Evolutionary conservation across 2,888 invertebrate species (phyloP).

Genomic region (Phortica magna): DNA sequence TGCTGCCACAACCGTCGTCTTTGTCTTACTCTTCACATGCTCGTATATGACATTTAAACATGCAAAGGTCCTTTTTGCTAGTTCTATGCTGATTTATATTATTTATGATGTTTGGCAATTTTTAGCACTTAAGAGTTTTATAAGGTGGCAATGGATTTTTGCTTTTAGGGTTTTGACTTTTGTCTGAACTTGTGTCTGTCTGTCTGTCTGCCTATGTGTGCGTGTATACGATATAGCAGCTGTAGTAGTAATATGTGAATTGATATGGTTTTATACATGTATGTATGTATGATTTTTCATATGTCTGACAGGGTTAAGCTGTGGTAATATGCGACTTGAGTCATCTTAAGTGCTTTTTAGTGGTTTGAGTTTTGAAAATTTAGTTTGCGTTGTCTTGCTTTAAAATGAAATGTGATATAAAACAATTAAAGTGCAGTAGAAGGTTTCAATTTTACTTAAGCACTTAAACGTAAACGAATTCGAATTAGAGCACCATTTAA

Average conservation of each 20-base stretch:
- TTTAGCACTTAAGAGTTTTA: slow-evolving; percentile 60
- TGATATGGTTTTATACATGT: not conserved
- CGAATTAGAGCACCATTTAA: no score
- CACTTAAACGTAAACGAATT: no score
- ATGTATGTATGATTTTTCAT: not conserved
- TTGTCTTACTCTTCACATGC: not conserved
- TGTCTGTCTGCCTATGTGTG: no score
- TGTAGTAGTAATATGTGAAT: no score
- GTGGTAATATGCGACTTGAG: not conserved
- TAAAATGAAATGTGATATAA: not conserved
- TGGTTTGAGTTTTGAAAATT: not conserved
- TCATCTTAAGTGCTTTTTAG: no score
- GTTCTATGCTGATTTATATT: slow-evolving; percentile 61
- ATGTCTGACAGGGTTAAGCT: not conserved
- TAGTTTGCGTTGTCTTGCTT: not conserved
- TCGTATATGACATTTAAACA: slow-evolving; percentile 15
- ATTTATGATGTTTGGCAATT: slow-evolving; percentile 71
- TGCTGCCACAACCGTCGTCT: not conserved
- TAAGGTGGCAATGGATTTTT: slow-evolving; percentile 30
- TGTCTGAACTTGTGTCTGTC: not conserved
- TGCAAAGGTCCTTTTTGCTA: slow-evolving; percentile 27
- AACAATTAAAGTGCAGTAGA: no score
- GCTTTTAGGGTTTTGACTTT: not conserved
- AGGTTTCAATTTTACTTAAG: no score
- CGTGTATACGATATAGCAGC: no score